Evolutionary conservation across 1,140 invertebrate genomes (phyloP), one percentile per base, ranked within the genome.

Genomic region (Nylanderia fulva): DNA sequence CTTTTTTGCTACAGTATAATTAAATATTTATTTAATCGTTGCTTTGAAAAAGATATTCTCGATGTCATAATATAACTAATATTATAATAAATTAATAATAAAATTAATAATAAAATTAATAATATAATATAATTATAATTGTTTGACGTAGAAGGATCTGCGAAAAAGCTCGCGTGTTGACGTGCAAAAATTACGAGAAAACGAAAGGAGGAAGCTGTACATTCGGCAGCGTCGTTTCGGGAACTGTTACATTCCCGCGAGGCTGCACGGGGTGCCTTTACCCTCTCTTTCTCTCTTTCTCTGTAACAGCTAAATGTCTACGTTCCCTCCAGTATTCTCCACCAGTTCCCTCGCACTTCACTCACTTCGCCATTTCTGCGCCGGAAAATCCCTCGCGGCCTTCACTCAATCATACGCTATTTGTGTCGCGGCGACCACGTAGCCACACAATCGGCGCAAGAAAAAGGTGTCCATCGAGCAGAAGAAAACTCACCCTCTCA

Each of bases 351-450:
- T 63, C 64, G 61, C 77, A 56, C 52, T 85, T 71, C 68, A 64
- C 77, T 87, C 75, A 58, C 83, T 77, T 75, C 91, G 90, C 90
- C 89, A 90, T 89, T 92, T 68, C 85, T 85, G 72, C 79, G 85
- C 79, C 89, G 76, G 91, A 92, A 93, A 94, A 94, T 94, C 94
- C 93, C 93, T 94, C 92, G 93, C 93, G 93, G 93, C 93, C 90
- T 82, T 93, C 93, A 92, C 93, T 94, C 93, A 94, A 94, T 94
- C 93, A 94, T 94, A 94, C 92, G 91, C 88, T 94, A 93, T 94
- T 94, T 94, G 93, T 94, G 91, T 91, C 90, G 91, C 89, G 85
- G 86, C 87, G 71, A 85, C 69, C 85, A 85, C 86, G 58, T 56
- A 48, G 24, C 42, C 71, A 48, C 87, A 87, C 85, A 88, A 91